A percentile compares a stretch with the other conserved stretches of the same genome.
These are phyloP conservation scores for Acleris literana DNA, from an alignment of 2,888 invertebrate species.

Conservation along the genomic window DNA sequence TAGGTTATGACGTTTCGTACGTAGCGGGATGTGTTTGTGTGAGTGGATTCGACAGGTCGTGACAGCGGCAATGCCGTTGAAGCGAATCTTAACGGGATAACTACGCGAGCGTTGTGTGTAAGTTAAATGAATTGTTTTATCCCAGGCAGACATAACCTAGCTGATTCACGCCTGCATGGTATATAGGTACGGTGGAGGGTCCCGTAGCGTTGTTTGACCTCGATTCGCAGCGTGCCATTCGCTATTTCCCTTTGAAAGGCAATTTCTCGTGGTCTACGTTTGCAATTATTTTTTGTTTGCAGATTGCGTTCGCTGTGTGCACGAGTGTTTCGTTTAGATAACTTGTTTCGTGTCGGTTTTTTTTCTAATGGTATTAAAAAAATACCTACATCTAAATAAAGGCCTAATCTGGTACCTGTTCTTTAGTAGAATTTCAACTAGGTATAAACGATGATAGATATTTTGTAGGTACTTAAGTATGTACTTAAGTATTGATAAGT, in stretches of 20 bases:
- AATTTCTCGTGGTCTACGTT: conserved; percentile 54
- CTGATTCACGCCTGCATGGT: conserved; percentile 56
- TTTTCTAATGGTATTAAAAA: too few relatives aligned
- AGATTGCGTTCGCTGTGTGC: neutral
- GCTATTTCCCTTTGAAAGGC: conserved; percentile 63
- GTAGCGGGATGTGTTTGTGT: conserved; percentile 70
- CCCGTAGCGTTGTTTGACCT: conserved; percentile 62
- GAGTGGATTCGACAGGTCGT: conserved; percentile 58
- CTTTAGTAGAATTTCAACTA: too few relatives aligned
- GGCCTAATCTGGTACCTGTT: too few relatives aligned
- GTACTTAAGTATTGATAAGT: too few relatives aligned
- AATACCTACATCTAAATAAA: too few relatives aligned
- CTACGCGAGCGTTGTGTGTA: conserved; percentile 63
- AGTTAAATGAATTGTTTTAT: conserved; percentile 40
- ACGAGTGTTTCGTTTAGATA: neutral
- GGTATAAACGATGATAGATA: too few relatives aligned
- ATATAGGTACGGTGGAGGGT: conserved; percentile 44
- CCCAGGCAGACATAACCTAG: conserved; percentile 56
- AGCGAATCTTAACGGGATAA: conserved; percentile 81
- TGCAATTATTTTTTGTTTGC: conserved; percentile 49
- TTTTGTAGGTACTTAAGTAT: too few relatives aligned
- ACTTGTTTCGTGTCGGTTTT: too few relatives aligned
- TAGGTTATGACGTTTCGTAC: conserved; percentile 80
- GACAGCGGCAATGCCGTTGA: conserved; percentile 74
- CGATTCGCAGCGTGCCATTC: conserved; percentile 52